These are phyloP conservation scores for Petrolisthes cinctipes DNA, from an alignment of 2,888 invertebrate genomes.

Conservation along the genomic window DNA sequence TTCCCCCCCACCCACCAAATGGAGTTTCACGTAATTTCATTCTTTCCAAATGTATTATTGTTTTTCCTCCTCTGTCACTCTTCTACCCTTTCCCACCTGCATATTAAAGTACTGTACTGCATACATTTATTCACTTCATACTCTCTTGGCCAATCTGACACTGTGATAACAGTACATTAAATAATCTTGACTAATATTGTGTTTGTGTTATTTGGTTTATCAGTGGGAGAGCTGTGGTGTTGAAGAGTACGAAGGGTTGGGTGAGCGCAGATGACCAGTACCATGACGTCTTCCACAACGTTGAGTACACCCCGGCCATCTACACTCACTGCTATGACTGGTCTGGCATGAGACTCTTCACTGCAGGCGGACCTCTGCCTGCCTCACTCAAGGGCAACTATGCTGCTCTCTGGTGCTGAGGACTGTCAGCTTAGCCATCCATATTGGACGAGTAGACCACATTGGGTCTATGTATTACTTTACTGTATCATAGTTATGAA, in stretches of 20 bases:
- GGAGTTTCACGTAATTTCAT: too few relatives aligned
- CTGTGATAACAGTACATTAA: too few relatives aligned
- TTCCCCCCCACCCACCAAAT: too few relatives aligned
- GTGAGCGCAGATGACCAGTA: conserved; percentile 75
- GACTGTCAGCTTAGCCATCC: background rate
- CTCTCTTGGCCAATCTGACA: too few relatives aligned
- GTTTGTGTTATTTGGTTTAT: too few relatives aligned
- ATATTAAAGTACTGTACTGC: too few relatives aligned
- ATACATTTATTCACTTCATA: too few relatives aligned
- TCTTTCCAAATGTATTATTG: too few relatives aligned
- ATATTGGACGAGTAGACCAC: background rate
- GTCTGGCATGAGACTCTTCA: conserved; percentile 90
- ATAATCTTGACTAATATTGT: too few relatives aligned
- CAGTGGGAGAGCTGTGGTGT: conserved; percentile 82
- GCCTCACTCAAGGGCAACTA: conserved; percentile 93
- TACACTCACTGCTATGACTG: conserved; percentile 97
- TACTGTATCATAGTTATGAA: too few relatives aligned
- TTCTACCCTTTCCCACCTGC: too few relatives aligned
- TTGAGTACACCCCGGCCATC: conserved; percentile 91
- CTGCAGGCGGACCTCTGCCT: conserved; percentile 94
- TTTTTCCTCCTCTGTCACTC: too few relatives aligned
- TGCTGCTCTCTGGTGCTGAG: conserved; percentile 83
- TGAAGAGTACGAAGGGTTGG: conserved; percentile 89
- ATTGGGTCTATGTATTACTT: background rate
- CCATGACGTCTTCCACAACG: conserved; percentile 77